Percentiles rank a stretch among this genome's conserved stretches.
phyloP scores from a whole-genome alignment of 2,113 vertebrate species.

The Eulacestoma nigropectus region DNA sequence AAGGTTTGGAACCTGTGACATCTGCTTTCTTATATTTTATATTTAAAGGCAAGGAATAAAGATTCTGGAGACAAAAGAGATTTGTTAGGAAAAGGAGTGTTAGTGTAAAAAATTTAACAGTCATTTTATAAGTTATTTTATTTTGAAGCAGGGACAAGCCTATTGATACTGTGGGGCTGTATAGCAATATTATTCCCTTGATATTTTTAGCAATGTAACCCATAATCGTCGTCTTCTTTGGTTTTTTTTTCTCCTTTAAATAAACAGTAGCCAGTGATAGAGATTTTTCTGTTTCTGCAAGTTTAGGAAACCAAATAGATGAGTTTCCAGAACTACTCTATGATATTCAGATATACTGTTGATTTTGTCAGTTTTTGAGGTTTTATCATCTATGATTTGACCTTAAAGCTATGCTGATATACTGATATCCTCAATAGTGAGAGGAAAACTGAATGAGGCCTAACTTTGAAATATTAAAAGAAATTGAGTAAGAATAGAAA shows the following conservation, averaged over 20 bases:
- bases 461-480: neutral
- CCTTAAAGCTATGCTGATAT: neutral
- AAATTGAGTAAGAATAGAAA: neutral
- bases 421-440: neutral
- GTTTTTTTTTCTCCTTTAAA: neutral
- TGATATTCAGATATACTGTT: neutral
- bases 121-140: neutral
- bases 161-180: neutral
- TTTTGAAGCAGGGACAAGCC: neutral
- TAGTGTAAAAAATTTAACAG: neutral
- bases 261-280: neutral
- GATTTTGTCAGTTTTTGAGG: neutral
- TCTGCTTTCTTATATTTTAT: neutral
- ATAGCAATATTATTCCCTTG: neutral
- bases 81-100: accelerated
- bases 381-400: neutral
- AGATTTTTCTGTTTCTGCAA: neutral
- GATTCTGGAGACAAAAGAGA: neutral
- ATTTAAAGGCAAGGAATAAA: neutral
- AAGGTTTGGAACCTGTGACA: neutral
- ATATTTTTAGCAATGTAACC: neutral
- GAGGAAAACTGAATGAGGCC: neutral
- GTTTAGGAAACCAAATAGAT: neutral
- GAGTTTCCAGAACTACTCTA: neutral
- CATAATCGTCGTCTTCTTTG: neutral